phyloP scores from a whole-genome alignment of 92 coral and sea anemone species.

The Virgularia gustaviana region DNA sequence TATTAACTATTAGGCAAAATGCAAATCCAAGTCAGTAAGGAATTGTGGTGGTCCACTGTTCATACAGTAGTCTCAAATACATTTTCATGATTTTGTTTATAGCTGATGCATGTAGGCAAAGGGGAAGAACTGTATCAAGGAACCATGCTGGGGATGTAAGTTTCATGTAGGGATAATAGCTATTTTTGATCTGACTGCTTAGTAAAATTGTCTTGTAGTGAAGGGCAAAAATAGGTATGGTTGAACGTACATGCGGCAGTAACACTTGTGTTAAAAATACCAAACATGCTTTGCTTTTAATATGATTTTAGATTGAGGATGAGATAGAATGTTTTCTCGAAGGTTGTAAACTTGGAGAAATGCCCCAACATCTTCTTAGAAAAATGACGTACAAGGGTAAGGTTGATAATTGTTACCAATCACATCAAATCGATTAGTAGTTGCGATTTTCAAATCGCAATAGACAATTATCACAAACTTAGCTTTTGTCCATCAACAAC shows the following conservation, averaged over 20 bases:
- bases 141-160: slow-evolving; percentile 79
- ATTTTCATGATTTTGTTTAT: neutral
- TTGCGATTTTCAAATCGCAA: neutral
- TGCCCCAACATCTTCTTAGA: slow-evolving; percentile 54
- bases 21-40: too few species aligned
- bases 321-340: slow-evolving; percentile 73
- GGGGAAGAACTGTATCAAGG: slow-evolving; percentile 42
- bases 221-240: neutral
- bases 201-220: neutral
- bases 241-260: neutral
- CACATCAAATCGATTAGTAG: neutral
- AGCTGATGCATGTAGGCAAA: slow-evolving; percentile 34
- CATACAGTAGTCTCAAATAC: neutral
- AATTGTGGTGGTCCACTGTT: too few species aligned
- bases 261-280: neutral
- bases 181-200: too few species aligned
- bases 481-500: too few species aligned
- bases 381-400: neutral
- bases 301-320: slow-evolving; percentile 60
- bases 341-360: slow-evolving; percentile 52
- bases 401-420: neutral
- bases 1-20: too few species aligned
- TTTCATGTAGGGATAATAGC: too few species aligned
- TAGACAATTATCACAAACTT: too few species aligned
- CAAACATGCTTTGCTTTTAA: too few species aligned